Percentiles rank a stretch among this genome's conserved stretches.
These are phyloP conservation scores for Gasterosteus aculeatus DNA, from an alignment of 2,113 vertebrate genomes.

Conservation along the genomic window DNA sequence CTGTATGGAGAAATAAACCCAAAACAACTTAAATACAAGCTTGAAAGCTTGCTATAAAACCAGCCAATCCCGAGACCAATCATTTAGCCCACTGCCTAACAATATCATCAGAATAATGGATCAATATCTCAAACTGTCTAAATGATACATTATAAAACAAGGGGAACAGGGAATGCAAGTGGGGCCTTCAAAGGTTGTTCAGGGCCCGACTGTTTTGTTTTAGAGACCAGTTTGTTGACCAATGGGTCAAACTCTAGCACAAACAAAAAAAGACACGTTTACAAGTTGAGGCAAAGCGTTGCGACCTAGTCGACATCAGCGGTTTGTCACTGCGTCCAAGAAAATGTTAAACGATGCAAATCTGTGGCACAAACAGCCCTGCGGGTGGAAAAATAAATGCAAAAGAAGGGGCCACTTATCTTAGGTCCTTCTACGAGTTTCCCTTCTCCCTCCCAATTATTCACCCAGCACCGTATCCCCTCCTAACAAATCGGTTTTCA, in stretches of 20 bases:
- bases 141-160: neutral
- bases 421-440: neutral
- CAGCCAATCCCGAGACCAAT: neutral
- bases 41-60: neutral
- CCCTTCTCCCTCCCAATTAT: neutral
- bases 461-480: conserved; percentile 6
- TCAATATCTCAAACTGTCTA: neutral
- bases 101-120: neutral
- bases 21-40: neutral
- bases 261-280: conserved; percentile 31
- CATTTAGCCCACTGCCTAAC: neutral
- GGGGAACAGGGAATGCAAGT: neutral
- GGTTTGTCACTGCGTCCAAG: conserved; percentile 47
- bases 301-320: conserved; percentile 44
- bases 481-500: conserved; percentile 16
- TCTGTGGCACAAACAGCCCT: conserved; percentile 66
- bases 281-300: conserved; percentile 34
- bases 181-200: neutral
- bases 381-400: conserved; percentile 58
- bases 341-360: conserved; percentile 48
- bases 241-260: conserved; percentile 27
- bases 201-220: neutral
- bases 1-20: neutral
- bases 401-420: conserved; percentile 46
- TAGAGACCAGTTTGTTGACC: neutral